Percentiles rank a stretch among this genome's conserved stretches.
Conservation (phyloP, 2,888 invertebrate genomes). For the Scaeva pyrastri region DNA sequence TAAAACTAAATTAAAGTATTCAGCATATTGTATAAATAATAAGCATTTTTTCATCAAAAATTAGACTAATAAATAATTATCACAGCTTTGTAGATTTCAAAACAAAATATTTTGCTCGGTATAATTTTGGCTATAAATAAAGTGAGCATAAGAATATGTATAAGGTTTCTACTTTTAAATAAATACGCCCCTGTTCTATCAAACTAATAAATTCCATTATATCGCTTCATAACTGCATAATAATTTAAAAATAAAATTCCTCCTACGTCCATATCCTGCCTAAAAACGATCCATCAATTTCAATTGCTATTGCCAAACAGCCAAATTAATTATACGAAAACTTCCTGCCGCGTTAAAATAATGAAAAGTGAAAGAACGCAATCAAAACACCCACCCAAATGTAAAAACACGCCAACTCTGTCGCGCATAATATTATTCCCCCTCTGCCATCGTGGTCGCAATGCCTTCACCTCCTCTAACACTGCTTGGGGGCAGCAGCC, state of each 20-base stretch:
- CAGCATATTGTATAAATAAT: too few relatives aligned
- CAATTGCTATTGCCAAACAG: slow-evolving; percentile 13
- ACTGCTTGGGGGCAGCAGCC: too few relatives aligned
- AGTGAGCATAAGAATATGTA: too few relatives aligned
- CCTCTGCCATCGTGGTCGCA: too few relatives aligned
- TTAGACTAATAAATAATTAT: too few relatives aligned
- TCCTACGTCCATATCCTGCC: slow-evolving; percentile 11
- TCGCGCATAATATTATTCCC: slow-evolving; percentile 23
- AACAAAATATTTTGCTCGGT: too few relatives aligned
- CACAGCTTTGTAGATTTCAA: too few relatives aligned
- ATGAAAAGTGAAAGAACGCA: slow-evolving; percentile 65
- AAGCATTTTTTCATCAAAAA: too few relatives aligned
- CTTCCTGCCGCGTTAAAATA: slow-evolving; percentile 54
- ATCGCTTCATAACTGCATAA: neutral
- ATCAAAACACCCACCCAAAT: slow-evolving; percentile 65
- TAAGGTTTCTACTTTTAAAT: neutral
- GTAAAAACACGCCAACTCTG: slow-evolving; percentile 47
- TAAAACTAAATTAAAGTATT: too few relatives aligned
- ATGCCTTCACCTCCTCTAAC: neutral
- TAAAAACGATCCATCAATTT: slow-evolving; percentile 30
- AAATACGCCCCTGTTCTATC: neutral
- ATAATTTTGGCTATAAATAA: too few relatives aligned
- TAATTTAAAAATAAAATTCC: slow-evolving; percentile 23
- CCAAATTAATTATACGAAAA: slow-evolving; percentile 38
- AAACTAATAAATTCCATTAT: neutral